These are phyloP conservation scores for Meloidogyne chitwoodi DNA, from an alignment of 1,140 invertebrate genomes.

Conservation along the genomic window DNA sequence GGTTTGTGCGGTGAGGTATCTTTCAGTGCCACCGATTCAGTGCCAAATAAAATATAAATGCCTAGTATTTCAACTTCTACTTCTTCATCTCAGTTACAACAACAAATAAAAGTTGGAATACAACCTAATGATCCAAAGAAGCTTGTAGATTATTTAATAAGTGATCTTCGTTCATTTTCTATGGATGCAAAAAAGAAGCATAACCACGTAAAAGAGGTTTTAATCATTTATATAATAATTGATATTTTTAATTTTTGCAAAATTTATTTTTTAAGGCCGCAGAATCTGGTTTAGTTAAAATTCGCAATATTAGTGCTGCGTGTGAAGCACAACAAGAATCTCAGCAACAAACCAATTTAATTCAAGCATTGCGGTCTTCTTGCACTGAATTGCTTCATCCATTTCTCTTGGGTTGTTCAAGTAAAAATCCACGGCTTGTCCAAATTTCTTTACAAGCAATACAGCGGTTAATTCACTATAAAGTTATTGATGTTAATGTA, in stretches of 20 bases:
- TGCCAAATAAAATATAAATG: neutral
- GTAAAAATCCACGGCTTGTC: conserved; percentile 91
- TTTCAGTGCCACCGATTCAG: too few species aligned
- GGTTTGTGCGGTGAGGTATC: too few species aligned
- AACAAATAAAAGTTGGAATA: conserved; percentile 2
- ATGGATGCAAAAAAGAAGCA: conserved; percentile 94
- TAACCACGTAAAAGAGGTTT: conserved; percentile 93
- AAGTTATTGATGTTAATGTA: conserved; percentile 67
- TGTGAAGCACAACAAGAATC: conserved; percentile 66
- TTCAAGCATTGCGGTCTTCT: conserved; percentile 62
- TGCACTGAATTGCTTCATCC: conserved; percentile 81
- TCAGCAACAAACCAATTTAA: conserved; percentile 62
- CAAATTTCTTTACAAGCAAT: conserved; percentile 86
- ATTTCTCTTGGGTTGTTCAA: conserved; percentile 94
- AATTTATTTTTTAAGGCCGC: conserved; percentile 71
- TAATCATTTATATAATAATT: too few species aligned
- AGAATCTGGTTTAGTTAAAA: conserved; percentile 84
- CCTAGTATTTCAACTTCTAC: neutral
- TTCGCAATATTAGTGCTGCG: conserved; percentile 74
- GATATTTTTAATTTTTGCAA: conserved; percentile 3
- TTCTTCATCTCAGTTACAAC: neutral
- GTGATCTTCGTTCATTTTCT: conserved; percentile 82
- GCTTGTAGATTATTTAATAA: conserved; percentile 68
- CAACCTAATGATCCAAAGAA: conserved; percentile 37
- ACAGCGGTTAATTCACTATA: conserved; percentile 66